Conservation (phyloP, 2,888 invertebrate genomes). For the Drosophila neotestacea region DNA sequence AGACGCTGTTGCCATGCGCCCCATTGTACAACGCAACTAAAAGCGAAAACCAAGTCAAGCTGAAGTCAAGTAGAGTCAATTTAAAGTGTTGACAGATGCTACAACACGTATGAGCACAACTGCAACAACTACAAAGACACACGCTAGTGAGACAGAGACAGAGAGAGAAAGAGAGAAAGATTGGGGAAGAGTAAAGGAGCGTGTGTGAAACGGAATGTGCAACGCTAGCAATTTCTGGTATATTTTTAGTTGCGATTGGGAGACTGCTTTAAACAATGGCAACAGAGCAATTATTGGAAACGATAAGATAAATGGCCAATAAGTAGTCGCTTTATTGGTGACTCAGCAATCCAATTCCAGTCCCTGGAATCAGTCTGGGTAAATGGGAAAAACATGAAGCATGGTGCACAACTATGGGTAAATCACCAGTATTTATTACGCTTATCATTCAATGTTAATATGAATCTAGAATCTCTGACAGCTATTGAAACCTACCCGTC, state of each 20-base stretch:
- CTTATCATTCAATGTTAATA: conserved; percentile 5
- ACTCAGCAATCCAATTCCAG: conserved; percentile 33
- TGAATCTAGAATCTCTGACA: background rate
- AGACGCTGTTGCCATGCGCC: conserved; percentile 57
- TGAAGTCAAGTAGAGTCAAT: conserved; percentile 21
- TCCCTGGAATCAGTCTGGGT: background rate
- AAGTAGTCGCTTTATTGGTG: conserved; percentile 13
- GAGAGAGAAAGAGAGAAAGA: background rate
- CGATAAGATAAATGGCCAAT: conserved; percentile 59
- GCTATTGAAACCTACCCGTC: conserved; percentile 87
- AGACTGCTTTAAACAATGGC: conserved; percentile 12
- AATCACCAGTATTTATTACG: background rate
- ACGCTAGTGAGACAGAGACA: conserved; percentile 39
- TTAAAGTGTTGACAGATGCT: conserved; percentile 40
- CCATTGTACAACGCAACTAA: conserved; percentile 24
- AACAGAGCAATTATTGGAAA: conserved; percentile 4
- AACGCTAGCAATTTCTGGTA: conserved; percentile 34
- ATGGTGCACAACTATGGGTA: conserved; percentile 1
- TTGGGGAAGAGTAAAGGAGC: background rate
- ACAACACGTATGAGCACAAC: conserved; percentile 24
- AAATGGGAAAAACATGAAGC: conserved; percentile 16
- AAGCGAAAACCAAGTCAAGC: conserved; percentile 14
- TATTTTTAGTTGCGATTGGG: conserved; percentile 40
- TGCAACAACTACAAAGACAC: conserved; percentile 21
- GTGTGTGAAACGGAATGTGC: conserved; percentile 26